Base-by-base conservation (phyloP, 2,113 vertebrate species). In the Chionomys nivalis region DNA sequence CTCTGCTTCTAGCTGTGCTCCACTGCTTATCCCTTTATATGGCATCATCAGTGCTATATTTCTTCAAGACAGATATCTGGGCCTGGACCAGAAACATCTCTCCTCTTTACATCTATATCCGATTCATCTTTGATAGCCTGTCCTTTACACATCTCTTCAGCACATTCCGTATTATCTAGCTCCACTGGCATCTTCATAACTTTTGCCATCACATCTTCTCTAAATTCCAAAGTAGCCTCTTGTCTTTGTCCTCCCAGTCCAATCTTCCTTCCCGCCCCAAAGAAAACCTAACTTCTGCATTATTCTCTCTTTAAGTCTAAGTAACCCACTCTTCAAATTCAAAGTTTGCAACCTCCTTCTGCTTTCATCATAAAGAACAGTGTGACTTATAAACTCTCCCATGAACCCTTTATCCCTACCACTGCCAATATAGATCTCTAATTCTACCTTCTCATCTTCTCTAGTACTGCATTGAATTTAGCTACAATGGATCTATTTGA, bases 11-110 rank as follows among this genome's bases (percentile, higher is more conserved):
- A 87, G 39, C 5, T 89, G n/a, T 3, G 11, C 31, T 55, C 16
- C 36, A 6, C 2, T 13, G 55, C 3, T 39, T 58, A 47, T n/a
- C 16, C 75, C 31, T 42, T 31, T 4, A 23, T 1, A 0, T 23
- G 31, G 28, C 24, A 72, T 1, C 24, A 36, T 78, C 8, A 78
- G 12, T 19, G 19, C 72, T 73, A 5, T 9, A 33, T 13, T 79
- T 87, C 58, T 19, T 93, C 52, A 93, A 94, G 33, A 12, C 33
- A 73, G 79, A 90, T 66, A 73, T 9, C 28, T 92, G 23, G 36
- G 28, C 68, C 61, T 81, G 9, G 49, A 8, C 7, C 65, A 13
- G 39, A 66, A 23, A 73, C 0, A n/a, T 52, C 13, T 93, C 23
- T 72, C 2, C 33, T 24, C 4, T 90, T 89, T 31, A 87, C 11